Evolutionary conservation across 2,797 vertebrate species (phyloP).

Genomic region (Sebastes steindachneri): DNA sequence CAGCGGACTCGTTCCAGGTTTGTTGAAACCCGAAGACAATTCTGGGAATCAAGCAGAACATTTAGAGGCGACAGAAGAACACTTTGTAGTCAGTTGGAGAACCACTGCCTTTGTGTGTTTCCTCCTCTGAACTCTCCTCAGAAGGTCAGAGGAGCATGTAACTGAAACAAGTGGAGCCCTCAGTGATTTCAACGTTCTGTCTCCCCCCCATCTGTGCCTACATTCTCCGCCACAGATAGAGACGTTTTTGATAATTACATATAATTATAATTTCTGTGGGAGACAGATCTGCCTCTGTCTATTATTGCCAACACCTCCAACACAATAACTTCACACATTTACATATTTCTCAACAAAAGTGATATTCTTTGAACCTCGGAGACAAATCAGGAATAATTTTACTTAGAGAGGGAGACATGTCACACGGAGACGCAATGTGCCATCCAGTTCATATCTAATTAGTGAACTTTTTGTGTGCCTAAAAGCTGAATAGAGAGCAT

Average conservation of each 20-base stretch:
- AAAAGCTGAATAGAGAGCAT: slow-evolving; percentile 51
- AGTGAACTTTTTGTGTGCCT: slow-evolving; percentile 58
- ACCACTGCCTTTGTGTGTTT: slow-evolving; percentile 50
- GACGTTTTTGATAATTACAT: slow-evolving; percentile 82
- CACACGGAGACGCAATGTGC: slow-evolving; percentile 57
- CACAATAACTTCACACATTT: slow-evolving; percentile 81
- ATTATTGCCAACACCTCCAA: slow-evolving; percentile 82
- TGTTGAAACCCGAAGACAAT: slow-evolving; percentile 40
- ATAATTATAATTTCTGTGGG: slow-evolving; percentile 83
- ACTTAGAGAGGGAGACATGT: slow-evolving; percentile 58
- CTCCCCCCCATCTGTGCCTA: slow-evolving; percentile 78
- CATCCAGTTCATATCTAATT: slow-evolving; percentile 66
- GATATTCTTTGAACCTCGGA: slow-evolving; percentile 76
- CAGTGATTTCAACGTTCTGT: slow-evolving; percentile 71
- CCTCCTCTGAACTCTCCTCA: slow-evolving; percentile 58
- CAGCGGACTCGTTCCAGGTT: slow-evolving; percentile 65
- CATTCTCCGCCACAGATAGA: slow-evolving; percentile 79
- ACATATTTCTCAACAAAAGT: slow-evolving; percentile 83
- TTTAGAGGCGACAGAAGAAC: slow-evolving; percentile 32
- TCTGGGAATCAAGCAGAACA: slow-evolving; percentile 58
- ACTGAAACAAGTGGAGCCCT: slow-evolving; percentile 77
- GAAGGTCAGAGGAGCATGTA: slow-evolving; percentile 77
- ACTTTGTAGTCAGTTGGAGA: slow-evolving; percentile 48
- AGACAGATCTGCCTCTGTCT: slow-evolving; percentile 83
- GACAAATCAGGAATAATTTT: slow-evolving; percentile 74